Base-by-base conservation (phyloP, 2,113 vertebrate species). In the Leucopsar rothschildi region DNA sequence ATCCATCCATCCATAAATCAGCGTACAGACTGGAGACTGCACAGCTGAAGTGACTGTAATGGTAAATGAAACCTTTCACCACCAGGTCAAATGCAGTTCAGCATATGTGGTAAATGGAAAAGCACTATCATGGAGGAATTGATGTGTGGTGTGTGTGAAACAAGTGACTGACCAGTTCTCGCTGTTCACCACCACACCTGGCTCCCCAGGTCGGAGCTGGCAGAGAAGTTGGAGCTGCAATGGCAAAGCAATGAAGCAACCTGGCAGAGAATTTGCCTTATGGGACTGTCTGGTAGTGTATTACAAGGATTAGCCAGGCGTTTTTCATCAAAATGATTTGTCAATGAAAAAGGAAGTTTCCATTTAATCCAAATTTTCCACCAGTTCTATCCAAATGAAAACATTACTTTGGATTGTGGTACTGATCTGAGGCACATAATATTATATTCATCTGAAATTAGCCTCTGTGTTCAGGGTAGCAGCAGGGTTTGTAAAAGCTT, bases 1-100 rank as follows among this genome's bases (percentile, higher is more conserved):
- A 97, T 96, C 89, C 82, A 93, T 79, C 87, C 94, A 81, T 86
- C 95, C 75, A 94, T 96, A 97, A 96, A 96, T 96, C 95, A 96
- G 64, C 1, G 2, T 76, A 45, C 35, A 86, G 92, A 77, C 87
- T 81, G 75, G 94, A 95, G 80, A 84, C 89, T 82, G 85, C 85
- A 88, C 91, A 95, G 89, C 95, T 97, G 93, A 95, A 95, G 85
- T 64, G 91, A 88, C 85, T 92, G 92, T 93, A 88, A 95, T 90
- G 90, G 89, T 96, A 97, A 95, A 95, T 86, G 92, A 95, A 97
- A 96, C 86, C 89, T 96, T 95, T 95, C 89, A 90, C 89, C 72
- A 70, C 40, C 63, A 80, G 96, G 95, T 97, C 92, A 96, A 92
- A 91, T 37, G 66, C 70, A 96, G 95, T 95, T 97, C 96, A 95